A percentile compares a stretch with the other conserved stretches of the same genome.
These are phyloP conservation scores for Poecilus cupreus DNA, from an alignment of 2,888 invertebrate genomes.

Conservation along the genomic window DNA sequence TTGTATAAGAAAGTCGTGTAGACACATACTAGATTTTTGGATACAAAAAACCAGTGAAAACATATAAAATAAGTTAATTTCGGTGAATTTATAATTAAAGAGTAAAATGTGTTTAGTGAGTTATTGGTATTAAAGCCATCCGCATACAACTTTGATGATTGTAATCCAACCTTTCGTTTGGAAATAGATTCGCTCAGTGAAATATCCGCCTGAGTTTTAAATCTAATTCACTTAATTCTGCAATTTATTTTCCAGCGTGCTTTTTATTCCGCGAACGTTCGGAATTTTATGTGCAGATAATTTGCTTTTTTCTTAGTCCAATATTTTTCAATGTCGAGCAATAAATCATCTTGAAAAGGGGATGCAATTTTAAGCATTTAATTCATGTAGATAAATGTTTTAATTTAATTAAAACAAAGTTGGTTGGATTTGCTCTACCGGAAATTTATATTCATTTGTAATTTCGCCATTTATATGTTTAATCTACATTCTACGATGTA, in stretches of 20 bases:
- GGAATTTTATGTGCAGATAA: not conserved
- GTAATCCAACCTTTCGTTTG: constrained; percentile 29
- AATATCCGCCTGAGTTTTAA: not conserved
- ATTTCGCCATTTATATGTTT: not conserved
- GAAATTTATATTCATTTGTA: constrained; percentile 2
- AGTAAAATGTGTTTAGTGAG: not conserved
- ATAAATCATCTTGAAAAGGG: constrained; percentile 18
- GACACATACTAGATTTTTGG: too few species aligned
- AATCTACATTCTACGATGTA: too few species aligned
- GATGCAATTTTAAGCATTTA: constrained; percentile 34
- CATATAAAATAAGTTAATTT: too few species aligned
- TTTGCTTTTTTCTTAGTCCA: constrained; percentile 13
- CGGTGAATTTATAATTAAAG: too few species aligned
- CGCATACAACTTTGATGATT: not conserved
- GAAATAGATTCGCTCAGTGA: not conserved
- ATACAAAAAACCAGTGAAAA: too few species aligned
- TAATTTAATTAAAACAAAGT: constrained; percentile 17
- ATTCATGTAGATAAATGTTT: constrained; percentile 18
- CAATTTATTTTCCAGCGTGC: constrained; percentile 21
- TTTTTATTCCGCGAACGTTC: constrained; percentile 18
- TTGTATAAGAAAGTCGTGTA: too few species aligned
- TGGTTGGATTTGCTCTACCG: not conserved
- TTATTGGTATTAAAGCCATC: not conserved
- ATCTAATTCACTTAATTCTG: constrained; percentile 26
- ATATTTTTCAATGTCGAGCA: constrained; percentile 23